Evolutionary conservation across 1,140 invertebrate species (phyloP).

Genomic region (Leptinotarsa texana): DNA sequence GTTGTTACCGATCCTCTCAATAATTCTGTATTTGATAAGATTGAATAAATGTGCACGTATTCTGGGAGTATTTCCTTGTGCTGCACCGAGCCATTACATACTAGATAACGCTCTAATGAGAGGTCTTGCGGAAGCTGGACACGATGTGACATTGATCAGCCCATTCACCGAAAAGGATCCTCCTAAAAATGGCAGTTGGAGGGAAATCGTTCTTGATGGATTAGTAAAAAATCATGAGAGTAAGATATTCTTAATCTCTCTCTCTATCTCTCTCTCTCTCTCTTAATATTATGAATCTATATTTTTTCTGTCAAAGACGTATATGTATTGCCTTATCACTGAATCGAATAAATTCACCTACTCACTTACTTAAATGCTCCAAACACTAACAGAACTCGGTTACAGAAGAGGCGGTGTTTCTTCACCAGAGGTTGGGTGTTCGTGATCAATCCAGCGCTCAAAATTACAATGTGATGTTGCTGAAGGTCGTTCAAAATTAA

Average conservation of each 20-base stretch:
- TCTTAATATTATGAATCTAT: too few species aligned
- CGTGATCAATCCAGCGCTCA: too few species aligned
- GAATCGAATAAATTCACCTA: too few species aligned
- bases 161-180: constrained; percentile 57
- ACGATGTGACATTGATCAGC: constrained; percentile 62
- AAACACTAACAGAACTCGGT: too few species aligned
- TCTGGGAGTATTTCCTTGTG: constrained; percentile 57
- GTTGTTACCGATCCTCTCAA: neutral
- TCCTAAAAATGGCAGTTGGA: constrained; percentile 27
- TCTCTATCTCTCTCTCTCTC: too few species aligned
- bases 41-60: constrained; percentile 41
- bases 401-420: too few species aligned
- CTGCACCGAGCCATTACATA: constrained; percentile 61
- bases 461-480: too few species aligned
- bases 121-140: constrained; percentile 60
- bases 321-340: too few species aligned
- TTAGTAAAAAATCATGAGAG: constrained; percentile 30
- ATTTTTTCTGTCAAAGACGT: too few species aligned
- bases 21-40: neutral
- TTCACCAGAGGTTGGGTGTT: too few species aligned
- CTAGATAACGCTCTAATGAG: constrained; percentile 61
- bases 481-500: too few species aligned
- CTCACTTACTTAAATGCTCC: too few species aligned
- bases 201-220: constrained; percentile 31
- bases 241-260: constrained; percentile 12